Conservation (phyloP, 2,797 vertebrate genomes). For the Galago senegalensis region DNA sequence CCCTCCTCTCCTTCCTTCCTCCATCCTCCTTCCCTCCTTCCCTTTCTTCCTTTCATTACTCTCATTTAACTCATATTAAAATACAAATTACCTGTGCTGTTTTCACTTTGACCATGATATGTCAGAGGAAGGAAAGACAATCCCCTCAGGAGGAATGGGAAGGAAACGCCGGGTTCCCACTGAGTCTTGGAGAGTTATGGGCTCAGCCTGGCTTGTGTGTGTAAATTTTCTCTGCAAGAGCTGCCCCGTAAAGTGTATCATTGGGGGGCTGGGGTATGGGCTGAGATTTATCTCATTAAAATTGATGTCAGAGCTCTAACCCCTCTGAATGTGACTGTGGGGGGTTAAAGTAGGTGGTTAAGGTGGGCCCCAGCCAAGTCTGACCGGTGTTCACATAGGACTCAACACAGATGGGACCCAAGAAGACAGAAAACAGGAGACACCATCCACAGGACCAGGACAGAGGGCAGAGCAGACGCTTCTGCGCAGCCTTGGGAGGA, state of each 20-base stretch:
- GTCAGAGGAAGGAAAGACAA: background rate
- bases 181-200: background rate
- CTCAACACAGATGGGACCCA: fast-evolving
- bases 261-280: fast-evolving
- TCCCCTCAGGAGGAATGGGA: background rate
- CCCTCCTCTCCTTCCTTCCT: too few relatives aligned
- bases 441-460: fast-evolving
- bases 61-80: background rate
- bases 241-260: too few relatives aligned
- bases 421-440: too few relatives aligned
- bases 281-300: background rate
- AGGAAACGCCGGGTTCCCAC: background rate
- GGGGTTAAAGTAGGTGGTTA: background rate
- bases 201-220: fast-evolving
- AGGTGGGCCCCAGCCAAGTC: background rate
- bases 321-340: background rate
- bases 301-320: too few relatives aligned
- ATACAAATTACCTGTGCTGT: too few relatives aligned
- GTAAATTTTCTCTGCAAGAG: background rate
- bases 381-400: background rate
- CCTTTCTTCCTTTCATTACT: background rate
- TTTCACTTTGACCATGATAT: background rate
- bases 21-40: fast-evolving
- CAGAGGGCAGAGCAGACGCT: background rate
- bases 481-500: background rate